Conservation (phyloP, 2,888 invertebrate species). For the Dolichomitus sp. region DNA sequence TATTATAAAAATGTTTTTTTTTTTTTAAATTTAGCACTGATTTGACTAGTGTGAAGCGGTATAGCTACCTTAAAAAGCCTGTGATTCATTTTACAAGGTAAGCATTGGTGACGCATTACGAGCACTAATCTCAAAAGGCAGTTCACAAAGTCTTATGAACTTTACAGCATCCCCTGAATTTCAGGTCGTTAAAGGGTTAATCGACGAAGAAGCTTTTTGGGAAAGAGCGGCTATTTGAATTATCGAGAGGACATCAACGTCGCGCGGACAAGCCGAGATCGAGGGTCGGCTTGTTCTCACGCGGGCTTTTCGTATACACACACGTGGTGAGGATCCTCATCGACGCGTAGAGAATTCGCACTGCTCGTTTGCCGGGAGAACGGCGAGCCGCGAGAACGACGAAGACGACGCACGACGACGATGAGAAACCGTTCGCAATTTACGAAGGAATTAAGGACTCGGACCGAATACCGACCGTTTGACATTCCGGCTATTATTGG, state of each 20-base stretch:
- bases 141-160: background rate
- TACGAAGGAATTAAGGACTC: constrained; percentile 78
- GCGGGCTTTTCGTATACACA: constrained; percentile 54
- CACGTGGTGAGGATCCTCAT: constrained; percentile 57
- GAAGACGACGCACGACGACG: constrained; percentile 58
- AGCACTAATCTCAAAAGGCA: background rate
- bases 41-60: too few species aligned
- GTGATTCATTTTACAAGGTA: background rate
- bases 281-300: constrained; percentile 65
- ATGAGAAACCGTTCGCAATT: constrained; percentile 75
- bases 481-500: constrained; percentile 83
- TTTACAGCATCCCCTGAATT: constrained; percentile 6
- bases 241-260: constrained; percentile 56
- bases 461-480: constrained; percentile 78
- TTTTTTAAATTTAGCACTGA: too few species aligned
- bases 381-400: constrained; percentile 40
- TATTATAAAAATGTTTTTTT: too few species aligned
- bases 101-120: background rate
- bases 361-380: constrained; percentile 59
- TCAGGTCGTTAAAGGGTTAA: constrained; percentile 9
- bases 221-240: constrained; percentile 23
- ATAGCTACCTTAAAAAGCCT: background rate
- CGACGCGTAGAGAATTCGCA: constrained; percentile 70
- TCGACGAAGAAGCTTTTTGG: constrained; percentile 3
- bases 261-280: constrained; percentile 41